A percentile compares a stretch with the other conserved stretches of the same genome.
Evolutionary conservation across 2,888 invertebrate species (phyloP).

Genomic region (Pardosa pseudoannulata): DNA sequence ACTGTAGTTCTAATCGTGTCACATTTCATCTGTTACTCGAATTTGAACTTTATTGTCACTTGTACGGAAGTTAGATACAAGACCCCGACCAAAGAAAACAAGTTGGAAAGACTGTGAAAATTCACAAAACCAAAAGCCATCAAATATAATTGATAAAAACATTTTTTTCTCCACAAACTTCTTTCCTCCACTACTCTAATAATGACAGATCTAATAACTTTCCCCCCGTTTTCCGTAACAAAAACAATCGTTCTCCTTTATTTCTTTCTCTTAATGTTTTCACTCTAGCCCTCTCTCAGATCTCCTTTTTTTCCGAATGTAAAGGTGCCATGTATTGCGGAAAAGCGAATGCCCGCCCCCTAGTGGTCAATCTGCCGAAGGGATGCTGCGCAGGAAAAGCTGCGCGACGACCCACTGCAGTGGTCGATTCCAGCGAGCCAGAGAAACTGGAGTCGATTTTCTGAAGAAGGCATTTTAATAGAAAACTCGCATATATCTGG

Average conservation of each 20-base stretch:
- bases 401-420: constrained; percentile 65
- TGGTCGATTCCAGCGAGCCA: constrained; percentile 55
- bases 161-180: neutral
- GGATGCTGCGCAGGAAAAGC: constrained; percentile 26
- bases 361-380: constrained; percentile 25
- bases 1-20: too few relatives aligned
- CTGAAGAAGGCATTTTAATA: neutral
- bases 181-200: neutral
- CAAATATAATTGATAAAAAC: neutral
- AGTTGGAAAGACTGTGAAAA: too few relatives aligned
- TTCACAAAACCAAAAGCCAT: neutral
- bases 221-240: neutral
- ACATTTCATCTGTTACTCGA: too few relatives aligned
- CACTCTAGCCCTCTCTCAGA: too few relatives aligned
- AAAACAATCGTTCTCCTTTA: neutral
- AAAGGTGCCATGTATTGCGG: constrained; percentile 65
- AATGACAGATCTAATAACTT: neutral
- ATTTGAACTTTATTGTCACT: too few relatives aligned
- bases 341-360: constrained; percentile 39
- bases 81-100: too few relatives aligned
- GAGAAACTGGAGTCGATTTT: constrained; percentile 21
- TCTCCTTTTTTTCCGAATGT: neutral
- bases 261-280: too few relatives aligned
- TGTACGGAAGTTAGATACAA: too few relatives aligned
- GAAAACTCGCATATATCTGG: neutral